Percentiles rank a stretch among this genome's conserved stretches.
phyloP scores from a whole-genome alignment of 2,888 invertebrate species.

The Glaucopsyche alexis region DNA sequence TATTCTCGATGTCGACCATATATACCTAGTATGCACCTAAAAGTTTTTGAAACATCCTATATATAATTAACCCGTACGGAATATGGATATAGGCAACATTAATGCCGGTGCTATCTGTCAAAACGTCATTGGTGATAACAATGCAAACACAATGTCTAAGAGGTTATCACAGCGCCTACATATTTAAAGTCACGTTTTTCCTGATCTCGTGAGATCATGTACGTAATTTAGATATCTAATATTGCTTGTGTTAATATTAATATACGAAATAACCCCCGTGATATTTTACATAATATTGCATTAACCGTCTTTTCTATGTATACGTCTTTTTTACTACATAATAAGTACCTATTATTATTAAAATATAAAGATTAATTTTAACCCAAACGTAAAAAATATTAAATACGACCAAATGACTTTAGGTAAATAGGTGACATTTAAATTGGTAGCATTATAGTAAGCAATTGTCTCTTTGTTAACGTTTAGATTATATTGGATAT shows the following conservation, averaged over 20 bases:
- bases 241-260: neutral
- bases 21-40: too few relatives aligned
- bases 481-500: too few relatives aligned
- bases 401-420: too few relatives aligned
- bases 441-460: too few relatives aligned
- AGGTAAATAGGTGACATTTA: too few relatives aligned
- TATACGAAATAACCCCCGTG: neutral
- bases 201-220: slow-evolving; percentile 25
- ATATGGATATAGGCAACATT: neutral
- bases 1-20: too few relatives aligned
- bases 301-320: too few relatives aligned
- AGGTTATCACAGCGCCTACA: slow-evolving; percentile 19
- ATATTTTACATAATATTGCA: neutral
- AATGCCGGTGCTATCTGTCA: slow-evolving; percentile 7
- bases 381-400: too few relatives aligned
- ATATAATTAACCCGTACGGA: neutral
- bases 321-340: too few relatives aligned
- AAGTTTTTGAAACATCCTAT: neutral
- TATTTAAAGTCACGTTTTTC: slow-evolving; percentile 22
- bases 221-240: slow-evolving; percentile 11
- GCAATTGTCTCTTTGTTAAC: too few relatives aligned
- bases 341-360: too few relatives aligned
- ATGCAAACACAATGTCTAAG: neutral
- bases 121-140: slow-evolving; percentile 19
- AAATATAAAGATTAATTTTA: too few relatives aligned